phyloP scores from a whole-genome alignment of 2,888 invertebrate genomes.

The Theretra japonica region DNA sequence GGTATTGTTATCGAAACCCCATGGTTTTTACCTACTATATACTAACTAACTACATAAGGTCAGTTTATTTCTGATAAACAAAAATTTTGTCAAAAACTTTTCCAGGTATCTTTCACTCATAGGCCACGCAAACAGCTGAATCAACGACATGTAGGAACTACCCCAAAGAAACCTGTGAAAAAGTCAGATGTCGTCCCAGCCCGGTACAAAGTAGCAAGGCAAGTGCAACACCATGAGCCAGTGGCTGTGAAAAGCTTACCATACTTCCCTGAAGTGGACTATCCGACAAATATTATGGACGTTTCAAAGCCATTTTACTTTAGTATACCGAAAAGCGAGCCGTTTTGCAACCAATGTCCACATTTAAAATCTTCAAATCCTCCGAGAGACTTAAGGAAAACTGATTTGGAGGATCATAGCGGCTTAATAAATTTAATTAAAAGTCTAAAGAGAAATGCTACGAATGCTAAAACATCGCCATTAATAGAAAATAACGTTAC shows the following conservation, averaged over 20 bases:
- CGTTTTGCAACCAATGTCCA: constrained; percentile 54
- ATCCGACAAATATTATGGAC: constrained; percentile 57
- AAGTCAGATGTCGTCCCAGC: constrained; percentile 44
- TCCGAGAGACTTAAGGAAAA: constrained; percentile 15
- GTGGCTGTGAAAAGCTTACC: constrained; percentile 33
- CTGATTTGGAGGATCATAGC: constrained; percentile 9
- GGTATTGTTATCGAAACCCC: too few species aligned
- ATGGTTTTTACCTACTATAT: too few species aligned
- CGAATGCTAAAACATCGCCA: neutral
- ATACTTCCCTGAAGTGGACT: constrained; percentile 57
- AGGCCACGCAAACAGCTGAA: constrained; percentile 40
- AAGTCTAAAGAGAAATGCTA: constrained; percentile 16
- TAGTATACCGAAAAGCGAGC: constrained; percentile 44
- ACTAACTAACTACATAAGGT: too few species aligned
- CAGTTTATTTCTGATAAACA: neutral
- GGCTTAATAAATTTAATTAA: neutral
- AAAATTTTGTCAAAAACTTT: constrained; percentile 28
- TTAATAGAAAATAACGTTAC: neutral
- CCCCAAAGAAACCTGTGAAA: constrained; percentile 39
- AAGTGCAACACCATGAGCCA: constrained; percentile 37
- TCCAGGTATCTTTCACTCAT: constrained; percentile 44
- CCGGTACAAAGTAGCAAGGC: constrained; percentile 43
- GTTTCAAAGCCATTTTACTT: constrained; percentile 61
- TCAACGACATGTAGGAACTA: constrained; percentile 35
- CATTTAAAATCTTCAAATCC: constrained; percentile 53